These are phyloP conservation scores for Acrocera orbiculus DNA, from an alignment of 2,888 invertebrate genomes.

Conservation along the genomic window DNA sequence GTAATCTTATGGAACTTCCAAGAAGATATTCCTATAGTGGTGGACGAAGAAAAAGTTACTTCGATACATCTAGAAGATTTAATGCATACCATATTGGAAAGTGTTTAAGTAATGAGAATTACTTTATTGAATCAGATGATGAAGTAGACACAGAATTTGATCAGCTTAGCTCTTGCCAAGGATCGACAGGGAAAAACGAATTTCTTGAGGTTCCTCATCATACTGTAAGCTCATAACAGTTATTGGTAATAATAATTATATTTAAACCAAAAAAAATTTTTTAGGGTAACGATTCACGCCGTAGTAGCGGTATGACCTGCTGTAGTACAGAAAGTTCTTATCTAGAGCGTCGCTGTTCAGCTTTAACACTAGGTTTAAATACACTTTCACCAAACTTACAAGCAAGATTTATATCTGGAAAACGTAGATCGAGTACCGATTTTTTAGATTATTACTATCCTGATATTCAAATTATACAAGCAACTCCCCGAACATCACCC, in stretches of 20 bases:
- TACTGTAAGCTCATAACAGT: background rate
- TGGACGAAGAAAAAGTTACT: slow-evolving; percentile 39
- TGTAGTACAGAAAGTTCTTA: slow-evolving; percentile 74
- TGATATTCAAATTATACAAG: slow-evolving; percentile 53
- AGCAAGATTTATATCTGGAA: slow-evolving; percentile 24
- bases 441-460: slow-evolving; percentile 42
- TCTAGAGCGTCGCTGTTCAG: slow-evolving; percentile 62
- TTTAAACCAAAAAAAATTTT: no score
- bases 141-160: slow-evolving; percentile 33
- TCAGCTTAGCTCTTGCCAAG: no score
- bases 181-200: no score
- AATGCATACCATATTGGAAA: slow-evolving; percentile 32
- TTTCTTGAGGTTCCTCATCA: background rate
- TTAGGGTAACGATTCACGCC: slow-evolving; percentile 34
- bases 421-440: slow-evolving; percentile 23
- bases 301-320: slow-evolving; percentile 67
- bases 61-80: slow-evolving; percentile 35
- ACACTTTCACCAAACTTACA: slow-evolving; percentile 33
- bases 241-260: slow-evolving; percentile 1
- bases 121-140: slow-evolving; percentile 31
- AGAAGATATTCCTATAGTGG: slow-evolving; percentile 38
- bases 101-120: slow-evolving; percentile 31
- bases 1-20: slow-evolving; percentile 49
- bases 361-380: slow-evolving; percentile 55
- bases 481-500: slow-evolving; percentile 70